Evolutionary conservation across 2,113 vertebrate species (phyloP).

Genomic region (Erinaceus europaeus): DNA sequence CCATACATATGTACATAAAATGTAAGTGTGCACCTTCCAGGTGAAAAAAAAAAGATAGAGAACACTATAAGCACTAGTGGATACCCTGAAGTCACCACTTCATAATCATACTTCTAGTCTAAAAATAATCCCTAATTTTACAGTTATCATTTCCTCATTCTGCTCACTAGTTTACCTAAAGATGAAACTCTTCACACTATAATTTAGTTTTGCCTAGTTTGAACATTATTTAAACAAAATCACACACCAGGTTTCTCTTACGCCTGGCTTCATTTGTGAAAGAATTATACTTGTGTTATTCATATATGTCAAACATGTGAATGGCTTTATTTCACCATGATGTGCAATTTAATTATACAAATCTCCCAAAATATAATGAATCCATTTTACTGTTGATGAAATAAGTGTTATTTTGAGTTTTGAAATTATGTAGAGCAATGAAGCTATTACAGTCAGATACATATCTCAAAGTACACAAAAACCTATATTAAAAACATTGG

Average conservation of each 20-base stretch:
- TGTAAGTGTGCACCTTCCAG: not conserved
- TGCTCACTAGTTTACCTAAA: not conserved
- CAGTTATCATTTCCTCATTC: not conserved
- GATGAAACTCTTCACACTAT: not conserved
- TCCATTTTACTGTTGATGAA: not conserved
- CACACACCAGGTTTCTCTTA: not conserved
- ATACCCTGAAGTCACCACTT: not conserved
- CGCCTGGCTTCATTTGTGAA: not conserved
- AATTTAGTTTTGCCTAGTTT: not conserved
- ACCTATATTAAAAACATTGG: not conserved
- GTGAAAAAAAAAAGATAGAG: not conserved
- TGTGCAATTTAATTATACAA: too few species aligned
- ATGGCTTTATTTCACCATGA: constrained; percentile 13
- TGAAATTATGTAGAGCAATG: not conserved
- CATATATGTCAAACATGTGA: not conserved
- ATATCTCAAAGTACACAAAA: not conserved
- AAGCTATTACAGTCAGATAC: not conserved
- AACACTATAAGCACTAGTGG: not conserved
- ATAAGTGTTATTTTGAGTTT: not conserved
- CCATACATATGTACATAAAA: not conserved
- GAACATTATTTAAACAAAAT: not conserved
- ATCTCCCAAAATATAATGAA: not conserved
- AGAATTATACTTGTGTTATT: not conserved
- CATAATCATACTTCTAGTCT: not conserved
- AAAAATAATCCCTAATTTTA: not conserved